Conservation (phyloP, 2,888 invertebrate genomes). For the Himalopsyche tibetana region DNA sequence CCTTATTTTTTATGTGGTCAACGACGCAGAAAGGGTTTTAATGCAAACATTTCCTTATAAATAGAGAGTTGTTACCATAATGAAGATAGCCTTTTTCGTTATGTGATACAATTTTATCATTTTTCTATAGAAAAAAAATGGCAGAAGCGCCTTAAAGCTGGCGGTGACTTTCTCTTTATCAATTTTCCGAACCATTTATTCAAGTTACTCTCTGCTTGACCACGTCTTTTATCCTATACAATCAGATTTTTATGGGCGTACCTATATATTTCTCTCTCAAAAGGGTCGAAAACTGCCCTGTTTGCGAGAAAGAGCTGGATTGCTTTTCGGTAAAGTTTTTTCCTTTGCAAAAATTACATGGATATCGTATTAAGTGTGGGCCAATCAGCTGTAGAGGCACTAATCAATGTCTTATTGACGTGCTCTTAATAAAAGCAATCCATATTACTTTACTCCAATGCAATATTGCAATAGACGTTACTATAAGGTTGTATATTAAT, state of each 20-base stretch:
- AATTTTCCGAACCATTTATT: conserved; percentile 64
- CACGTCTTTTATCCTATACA: conserved; percentile 56
- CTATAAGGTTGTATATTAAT: too few species aligned
- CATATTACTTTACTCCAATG: not conserved
- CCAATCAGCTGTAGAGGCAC: not conserved
- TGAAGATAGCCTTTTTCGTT: conserved; percentile 23
- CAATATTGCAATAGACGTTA: not conserved
- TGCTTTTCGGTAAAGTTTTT: conserved; percentile 8
- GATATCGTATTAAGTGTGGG: not conserved
- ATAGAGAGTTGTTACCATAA: not conserved
- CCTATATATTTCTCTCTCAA: conserved; percentile 46
- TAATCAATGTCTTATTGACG: conserved; percentile 25
- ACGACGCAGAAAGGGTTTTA: not conserved
- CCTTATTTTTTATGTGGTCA: too few species aligned
- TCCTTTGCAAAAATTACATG: conserved; percentile 16
- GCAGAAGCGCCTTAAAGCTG: not conserved
- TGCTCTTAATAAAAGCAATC: not conserved
- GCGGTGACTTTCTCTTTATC: conserved; percentile 61
- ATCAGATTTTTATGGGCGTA: conserved; percentile 52
- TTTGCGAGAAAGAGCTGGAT: conserved; percentile 11
- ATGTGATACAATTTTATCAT: conserved; percentile 9
- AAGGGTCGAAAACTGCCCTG: conserved; percentile 52
- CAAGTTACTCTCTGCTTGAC: conserved; percentile 51
- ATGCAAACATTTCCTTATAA: conserved; percentile 5
- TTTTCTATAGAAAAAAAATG: conserved; percentile 14